phyloP scores from a whole-genome alignment of 2,113 vertebrate genomes.

The Machaerirhynchus nigripectus region DNA sequence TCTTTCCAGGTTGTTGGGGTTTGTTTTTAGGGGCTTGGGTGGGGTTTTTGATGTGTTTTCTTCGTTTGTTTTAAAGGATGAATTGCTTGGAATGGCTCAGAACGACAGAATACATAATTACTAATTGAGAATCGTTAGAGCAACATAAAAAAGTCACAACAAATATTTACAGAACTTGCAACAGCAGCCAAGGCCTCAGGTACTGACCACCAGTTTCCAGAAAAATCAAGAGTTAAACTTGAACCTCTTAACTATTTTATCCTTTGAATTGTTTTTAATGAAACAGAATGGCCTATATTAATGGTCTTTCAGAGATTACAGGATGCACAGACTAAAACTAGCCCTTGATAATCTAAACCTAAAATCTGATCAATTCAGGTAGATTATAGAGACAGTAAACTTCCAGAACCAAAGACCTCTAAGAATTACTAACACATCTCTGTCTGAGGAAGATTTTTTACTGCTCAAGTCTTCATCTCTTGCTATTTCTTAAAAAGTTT shows the following conservation, averaged over 20 bases:
- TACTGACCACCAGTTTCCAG: neutral
- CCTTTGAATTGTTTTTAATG: neutral
- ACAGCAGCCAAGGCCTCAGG: neutral
- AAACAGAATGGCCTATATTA: neutral
- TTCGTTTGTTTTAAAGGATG: neutral
- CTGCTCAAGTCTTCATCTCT: neutral
- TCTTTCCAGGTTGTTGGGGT: neutral
- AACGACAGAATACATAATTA: neutral
- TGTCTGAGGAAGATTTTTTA: neutral
- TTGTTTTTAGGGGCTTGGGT: neutral
- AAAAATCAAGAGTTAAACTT: neutral
- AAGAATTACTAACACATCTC: neutral
- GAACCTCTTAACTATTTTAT: neutral
- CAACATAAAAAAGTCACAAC: neutral
- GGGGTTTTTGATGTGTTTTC: neutral
- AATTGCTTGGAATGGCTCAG: neutral
- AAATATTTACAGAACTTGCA: neutral
- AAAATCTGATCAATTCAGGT: neutral
- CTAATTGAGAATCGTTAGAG: neutral
- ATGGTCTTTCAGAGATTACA: neutral
- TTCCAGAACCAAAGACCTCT: neutral
- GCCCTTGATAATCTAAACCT: neutral
- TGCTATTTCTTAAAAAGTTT: neutral
- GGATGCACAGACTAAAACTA: neutral
- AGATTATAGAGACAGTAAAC: neutral